phyloP scores from a whole-genome alignment of 2,113 vertebrate genomes.

The Trachemys scripta region DNA sequence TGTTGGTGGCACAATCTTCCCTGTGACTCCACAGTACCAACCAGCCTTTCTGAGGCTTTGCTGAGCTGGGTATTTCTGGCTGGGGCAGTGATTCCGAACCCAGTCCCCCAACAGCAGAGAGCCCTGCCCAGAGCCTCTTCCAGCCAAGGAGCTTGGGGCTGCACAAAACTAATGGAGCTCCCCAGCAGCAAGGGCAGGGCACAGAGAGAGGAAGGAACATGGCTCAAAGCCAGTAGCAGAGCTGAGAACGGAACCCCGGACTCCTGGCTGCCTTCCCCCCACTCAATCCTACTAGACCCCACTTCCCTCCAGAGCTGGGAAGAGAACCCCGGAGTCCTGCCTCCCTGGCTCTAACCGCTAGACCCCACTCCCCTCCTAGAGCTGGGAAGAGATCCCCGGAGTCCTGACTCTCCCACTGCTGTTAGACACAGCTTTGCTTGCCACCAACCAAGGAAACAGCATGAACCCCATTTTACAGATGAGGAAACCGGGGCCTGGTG shows the following conservation, averaged over 20 bases:
- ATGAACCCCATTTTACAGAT: neutral
- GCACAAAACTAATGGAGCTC: neutral
- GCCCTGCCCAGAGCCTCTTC: neutral
- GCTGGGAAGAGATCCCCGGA: no score
- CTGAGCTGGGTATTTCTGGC: neutral
- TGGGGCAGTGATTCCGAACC: neutral
- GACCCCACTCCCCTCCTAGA: no score
- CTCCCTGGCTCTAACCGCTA: no score
- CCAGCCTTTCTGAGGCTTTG: neutral
- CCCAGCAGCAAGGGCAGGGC: neutral
- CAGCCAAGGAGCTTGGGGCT: neutral
- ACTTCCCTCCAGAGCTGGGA: no score
- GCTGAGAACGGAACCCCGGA: no score
- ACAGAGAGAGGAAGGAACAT: neutral
- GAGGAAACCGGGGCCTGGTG: neutral
- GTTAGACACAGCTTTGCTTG: neutral
- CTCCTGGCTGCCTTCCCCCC: no score
- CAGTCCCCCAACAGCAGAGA: neutral
- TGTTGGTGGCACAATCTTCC: neutral
- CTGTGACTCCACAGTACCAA: neutral
- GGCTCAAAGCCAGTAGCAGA: neutral
- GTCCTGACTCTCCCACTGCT: neutral
- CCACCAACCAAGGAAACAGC: neutral
- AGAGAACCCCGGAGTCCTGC: no score
- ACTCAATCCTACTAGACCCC: no score